Base-by-base conservation (phyloP, 2,888 invertebrate species). In the Dione vanillae region DNA sequence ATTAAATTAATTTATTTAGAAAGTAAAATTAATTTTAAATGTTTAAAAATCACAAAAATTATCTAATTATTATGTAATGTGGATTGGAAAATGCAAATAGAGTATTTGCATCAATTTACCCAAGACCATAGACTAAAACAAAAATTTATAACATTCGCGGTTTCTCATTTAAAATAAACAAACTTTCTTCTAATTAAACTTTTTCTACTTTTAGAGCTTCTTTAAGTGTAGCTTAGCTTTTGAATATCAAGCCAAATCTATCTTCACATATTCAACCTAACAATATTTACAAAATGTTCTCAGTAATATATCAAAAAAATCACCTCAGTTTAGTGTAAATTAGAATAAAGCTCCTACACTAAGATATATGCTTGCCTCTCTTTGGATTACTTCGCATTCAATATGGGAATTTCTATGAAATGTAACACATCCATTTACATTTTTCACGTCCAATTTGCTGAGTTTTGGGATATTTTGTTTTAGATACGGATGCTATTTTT, bases 391-490 rank as follows among this genome's bases (percentile, higher is more conserved):
- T 41, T 16, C 45, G 16, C 45, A 20, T 61, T 16, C 43, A 27
- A 43, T 61, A 27, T 27, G 16, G 20, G 11, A 45, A 45, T 56
- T 56, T 56, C 45, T 16, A 35, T 6, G 7, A 7, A 45, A n/a
- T 27, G 43, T 61, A 27, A n/a, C 5, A 43, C n/a, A 27, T 43
- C 58, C 35, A 16, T 61, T 45, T 61, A 14, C 27, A 45, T 61
- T 45, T 61, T 45, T 45, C 61, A 61, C 61, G 27, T 61, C 10
- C 35, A 45, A 20, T 61, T 43, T n/a, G n/a, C n/a, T 14, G 43
- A 45, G 43, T 45, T 43, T 43, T 27, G 27, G n/a, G 27, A 3
- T 16, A n/a, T n/a, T 12, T 45, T 61, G 7, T 61, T 10, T 59
- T 14, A 27, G 19, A 12, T 59, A 41, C 12, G 0, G 40, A 9